A percentile compares a stretch with the other conserved stretches of the same genome.
Conservation (phyloP, 1,140 invertebrate genomes). For the Brachionus angularis region DNA sequence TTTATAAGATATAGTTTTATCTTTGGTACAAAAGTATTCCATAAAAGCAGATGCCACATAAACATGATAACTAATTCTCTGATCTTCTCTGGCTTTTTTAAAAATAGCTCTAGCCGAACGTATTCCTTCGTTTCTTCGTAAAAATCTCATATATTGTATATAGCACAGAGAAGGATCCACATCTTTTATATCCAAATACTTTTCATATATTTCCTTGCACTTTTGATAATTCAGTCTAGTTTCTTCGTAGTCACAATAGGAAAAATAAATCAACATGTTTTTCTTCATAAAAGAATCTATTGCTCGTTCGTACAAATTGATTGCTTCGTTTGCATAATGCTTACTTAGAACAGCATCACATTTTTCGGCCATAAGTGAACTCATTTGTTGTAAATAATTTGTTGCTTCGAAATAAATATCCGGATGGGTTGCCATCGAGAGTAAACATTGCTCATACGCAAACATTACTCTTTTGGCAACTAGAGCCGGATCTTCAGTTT, state of each 20-base stretch:
- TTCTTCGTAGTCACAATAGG: slow-evolving; percentile 98
- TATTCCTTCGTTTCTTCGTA: slow-evolving; percentile 90
- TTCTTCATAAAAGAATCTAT: slow-evolving; percentile 74
- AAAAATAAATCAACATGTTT: slow-evolving; percentile 91
- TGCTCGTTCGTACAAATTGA: slow-evolving; percentile 85
- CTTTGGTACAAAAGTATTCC: slow-evolving; percentile 99
- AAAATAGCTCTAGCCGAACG: slow-evolving; percentile 90
- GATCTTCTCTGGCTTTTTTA: slow-evolving; percentile 87
- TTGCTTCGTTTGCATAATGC: slow-evolving; percentile 85
- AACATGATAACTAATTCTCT: slow-evolving; percentile 78
- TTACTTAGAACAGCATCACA: slow-evolving; percentile 64
- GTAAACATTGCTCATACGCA: slow-evolving; percentile 92
- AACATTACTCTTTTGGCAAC: slow-evolving; percentile 86
- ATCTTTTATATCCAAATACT: slow-evolving; percentile 27
- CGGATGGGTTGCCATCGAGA: slow-evolving; percentile 92
- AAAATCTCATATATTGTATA: slow-evolving; percentile 99
- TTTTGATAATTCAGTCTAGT: slow-evolving; percentile 27
- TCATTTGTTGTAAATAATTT: slow-evolving; percentile 33
- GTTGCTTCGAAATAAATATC: slow-evolving; percentile 73
- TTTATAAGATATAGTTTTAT: slow-evolving; percentile 93
- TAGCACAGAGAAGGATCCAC: slow-evolving; percentile 60
- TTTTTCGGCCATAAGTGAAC: slow-evolving; percentile 17
- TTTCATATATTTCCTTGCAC: slow-evolving; percentile 27
- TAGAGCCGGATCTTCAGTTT: slow-evolving; percentile 86
- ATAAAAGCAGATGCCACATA: slow-evolving; percentile 93